Evolutionary conservation across 2,888 invertebrate species (phyloP), one percentile per base, ranked within the genome.

Genomic region (Thalpophila matura): DNA sequence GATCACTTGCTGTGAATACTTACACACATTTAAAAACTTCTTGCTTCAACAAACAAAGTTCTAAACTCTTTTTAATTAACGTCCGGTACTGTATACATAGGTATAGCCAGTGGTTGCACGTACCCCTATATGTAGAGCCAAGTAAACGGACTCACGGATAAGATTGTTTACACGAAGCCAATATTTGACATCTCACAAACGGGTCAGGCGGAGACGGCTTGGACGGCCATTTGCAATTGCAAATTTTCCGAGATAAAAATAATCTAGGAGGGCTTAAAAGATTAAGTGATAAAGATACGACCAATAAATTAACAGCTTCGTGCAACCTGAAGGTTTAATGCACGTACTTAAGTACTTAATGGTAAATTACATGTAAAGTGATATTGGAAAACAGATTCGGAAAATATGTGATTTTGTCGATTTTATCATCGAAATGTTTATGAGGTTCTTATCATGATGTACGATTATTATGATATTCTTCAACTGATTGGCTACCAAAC

Each of bases 241-340:
- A 91, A 93, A 93, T 91, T 93, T 93, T 90, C 89, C 89, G 81
- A 90, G 93, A 94, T 93, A 93, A 93, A 92, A 93, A 89, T 92
- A 89, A 92, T 92, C 92, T 90, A 83, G 73, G 78, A 83, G 79
- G 74, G 86, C 85, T 91, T 91, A 87, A 90, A 85, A 89, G 92
- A 91, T 91, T 90, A 90, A 82, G 81, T 78, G 88, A 86, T 89
- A 86, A 87, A 86, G 84, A 84, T 82, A 79, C 70, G 49, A 61
- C 79, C 63, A 79, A 79, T 79, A 79, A 79, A 79, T 79, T 79
- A 57, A 73, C 65, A 37, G 50, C 72, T 73, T 77, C 77, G 72
- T 74, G 82, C 84, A 47, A 67, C 61, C 69, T 68, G 71, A 66
- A 72, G 67, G 79, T 71, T 77, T 80, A 68, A 79, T 63, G 37